Conservation (phyloP, 2,113 vertebrate species). For the Zeus faber region DNA sequence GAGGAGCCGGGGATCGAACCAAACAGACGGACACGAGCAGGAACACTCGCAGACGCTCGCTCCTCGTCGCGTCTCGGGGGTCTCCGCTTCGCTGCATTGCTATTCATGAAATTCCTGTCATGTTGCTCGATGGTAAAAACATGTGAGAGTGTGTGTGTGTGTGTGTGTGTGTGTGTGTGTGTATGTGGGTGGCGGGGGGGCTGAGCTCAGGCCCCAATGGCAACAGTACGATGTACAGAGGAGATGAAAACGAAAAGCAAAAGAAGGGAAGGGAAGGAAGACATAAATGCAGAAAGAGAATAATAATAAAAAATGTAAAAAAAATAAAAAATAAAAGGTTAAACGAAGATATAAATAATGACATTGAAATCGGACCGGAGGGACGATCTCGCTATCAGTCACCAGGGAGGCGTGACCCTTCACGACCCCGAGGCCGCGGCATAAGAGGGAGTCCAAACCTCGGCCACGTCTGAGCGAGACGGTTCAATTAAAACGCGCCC, state of each 20-base stretch:
- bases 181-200: slow-evolving; percentile 1
- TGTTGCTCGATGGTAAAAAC: slow-evolving; percentile 29
- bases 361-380: too few species aligned
- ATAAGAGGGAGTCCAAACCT: slow-evolving; percentile 33
- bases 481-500: slow-evolving; percentile 35
- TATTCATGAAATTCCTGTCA: slow-evolving; percentile 76
- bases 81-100: slow-evolving; percentile 50
- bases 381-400: slow-evolving; percentile 39
- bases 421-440: slow-evolving; percentile 25
- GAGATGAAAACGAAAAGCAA: background rate
- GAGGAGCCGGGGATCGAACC: too few species aligned
- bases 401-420: slow-evolving; percentile 35
- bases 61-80: slow-evolving; percentile 38
- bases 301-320: slow-evolving; percentile 26
- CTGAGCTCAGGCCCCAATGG: slow-evolving; percentile 50
- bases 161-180: background rate
- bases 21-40: background rate
- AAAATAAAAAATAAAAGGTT: too few species aligned
- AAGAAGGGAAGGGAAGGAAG: slow-evolving; percentile 11
- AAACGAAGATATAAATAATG: too few species aligned
- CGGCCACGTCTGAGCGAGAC: slow-evolving; percentile 20
- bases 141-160: background rate
- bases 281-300: background rate
- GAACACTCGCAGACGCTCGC: slow-evolving; percentile 35
- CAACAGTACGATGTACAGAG: slow-evolving; percentile 28